Percentiles rank a stretch among this genome's conserved stretches.
These are phyloP conservation scores for Nothura maculosa DNA, from an alignment of 2,797 vertebrate genomes.

Conservation along the genomic window DNA sequence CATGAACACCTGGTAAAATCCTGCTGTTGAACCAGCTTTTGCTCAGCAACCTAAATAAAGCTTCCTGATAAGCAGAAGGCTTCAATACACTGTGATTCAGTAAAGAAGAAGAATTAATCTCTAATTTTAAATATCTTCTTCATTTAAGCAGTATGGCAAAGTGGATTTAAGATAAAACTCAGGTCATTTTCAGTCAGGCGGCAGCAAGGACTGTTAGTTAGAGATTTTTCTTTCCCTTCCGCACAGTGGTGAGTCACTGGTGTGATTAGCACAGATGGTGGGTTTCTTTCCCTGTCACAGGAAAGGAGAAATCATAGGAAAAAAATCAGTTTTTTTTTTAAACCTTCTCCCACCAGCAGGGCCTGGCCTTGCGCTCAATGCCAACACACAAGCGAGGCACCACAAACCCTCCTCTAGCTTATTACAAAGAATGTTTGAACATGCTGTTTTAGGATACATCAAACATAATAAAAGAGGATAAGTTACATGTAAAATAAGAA, in stretches of 20 bases:
- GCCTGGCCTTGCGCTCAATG: too few species aligned
- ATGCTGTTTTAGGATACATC: too few species aligned
- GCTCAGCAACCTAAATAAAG: not conserved
- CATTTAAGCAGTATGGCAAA: not conserved
- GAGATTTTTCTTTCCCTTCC: not conserved
- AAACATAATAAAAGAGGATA: not conserved
- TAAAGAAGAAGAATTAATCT: not conserved
- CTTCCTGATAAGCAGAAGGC: not conserved
- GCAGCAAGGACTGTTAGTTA: not conserved
- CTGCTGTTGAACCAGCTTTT: not conserved
- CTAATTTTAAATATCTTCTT: not conserved
- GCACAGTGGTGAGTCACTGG: not conserved
- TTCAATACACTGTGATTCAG: not conserved
- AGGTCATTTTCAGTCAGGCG: not conserved
- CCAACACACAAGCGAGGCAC: too few species aligned
- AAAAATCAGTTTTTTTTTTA: not conserved
- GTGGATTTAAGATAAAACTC: not conserved
- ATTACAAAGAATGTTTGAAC: slow-evolving; percentile 10
- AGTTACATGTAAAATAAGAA: slow-evolving; percentile 39
- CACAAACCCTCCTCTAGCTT: not conserved
- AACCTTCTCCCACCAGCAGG: not conserved
- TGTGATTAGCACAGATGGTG: not conserved
- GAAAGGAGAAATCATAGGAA: not conserved
- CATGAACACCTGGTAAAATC: not conserved
- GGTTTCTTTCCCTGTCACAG: not conserved